A percentile compares a stretch with the other conserved stretches of the same genome.
phyloP scores from a whole-genome alignment of 2,888 invertebrate species.

The Lasioglossum malachurum region DNA sequence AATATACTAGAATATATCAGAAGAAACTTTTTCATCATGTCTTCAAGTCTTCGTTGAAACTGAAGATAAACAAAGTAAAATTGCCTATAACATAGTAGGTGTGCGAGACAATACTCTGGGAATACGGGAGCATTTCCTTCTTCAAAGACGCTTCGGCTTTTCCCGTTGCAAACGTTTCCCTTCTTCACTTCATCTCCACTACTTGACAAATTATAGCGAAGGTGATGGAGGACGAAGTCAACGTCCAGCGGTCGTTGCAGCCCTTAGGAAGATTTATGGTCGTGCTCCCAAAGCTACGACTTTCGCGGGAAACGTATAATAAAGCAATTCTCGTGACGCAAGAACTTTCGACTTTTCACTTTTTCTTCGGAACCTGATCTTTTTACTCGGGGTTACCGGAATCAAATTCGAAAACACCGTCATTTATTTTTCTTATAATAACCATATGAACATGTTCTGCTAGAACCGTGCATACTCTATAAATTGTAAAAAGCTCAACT shows the following conservation, averaged over 20 bases:
- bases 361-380: not conserved
- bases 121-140: not conserved
- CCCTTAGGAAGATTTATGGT: not conserved
- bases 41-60: too few species aligned
- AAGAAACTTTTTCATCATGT: too few species aligned
- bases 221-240: not conserved
- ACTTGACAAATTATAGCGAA: not conserved
- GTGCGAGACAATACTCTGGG: not conserved
- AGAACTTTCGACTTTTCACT: not conserved
- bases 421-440: not conserved
- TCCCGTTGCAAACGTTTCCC: not conserved
- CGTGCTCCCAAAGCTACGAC: not conserved
- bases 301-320: not conserved
- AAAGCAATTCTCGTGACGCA: not conserved
- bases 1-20: too few species aligned
- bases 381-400: not conserved
- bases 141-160: not conserved
- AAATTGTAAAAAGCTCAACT: too few species aligned
- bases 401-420: not conserved
- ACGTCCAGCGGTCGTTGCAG: not conserved
- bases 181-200: conserved; percentile 10
- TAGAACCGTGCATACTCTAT: too few species aligned
- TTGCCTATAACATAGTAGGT: not conserved
- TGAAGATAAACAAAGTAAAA: too few species aligned
- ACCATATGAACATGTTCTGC: too few species aligned